phyloP scores from a whole-genome alignment of 2,113 vertebrate genomes.

The Phrynosoma blainvillii region DNA sequence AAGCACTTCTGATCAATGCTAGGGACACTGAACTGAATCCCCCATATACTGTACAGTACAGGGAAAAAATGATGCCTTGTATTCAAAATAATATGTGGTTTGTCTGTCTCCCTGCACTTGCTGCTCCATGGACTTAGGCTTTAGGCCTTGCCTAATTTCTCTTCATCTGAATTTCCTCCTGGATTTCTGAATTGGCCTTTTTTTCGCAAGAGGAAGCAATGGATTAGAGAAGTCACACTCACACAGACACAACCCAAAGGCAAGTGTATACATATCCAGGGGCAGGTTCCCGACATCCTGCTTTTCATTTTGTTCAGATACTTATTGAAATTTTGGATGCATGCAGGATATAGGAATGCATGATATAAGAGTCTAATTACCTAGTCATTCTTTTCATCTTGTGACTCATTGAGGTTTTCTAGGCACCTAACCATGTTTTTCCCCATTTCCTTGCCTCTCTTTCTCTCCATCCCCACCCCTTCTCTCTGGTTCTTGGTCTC shows the following conservation, averaged over 20 bases:
- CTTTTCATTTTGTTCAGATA: background rate
- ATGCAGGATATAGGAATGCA: conserved; percentile 48
- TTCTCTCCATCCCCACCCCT: conserved; percentile 17
- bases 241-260: background rate
- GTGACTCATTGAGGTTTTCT: conserved; percentile 71
- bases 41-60: no score
- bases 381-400: conserved; percentile 61
- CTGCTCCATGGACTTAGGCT: background rate
- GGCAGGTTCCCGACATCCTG: background rate
- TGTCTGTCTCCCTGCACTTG: no score
- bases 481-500: conserved; percentile 22
- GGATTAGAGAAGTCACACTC: background rate
- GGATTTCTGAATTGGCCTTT: background rate
- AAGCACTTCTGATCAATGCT: no score
- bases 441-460: background rate
- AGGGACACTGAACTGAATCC: no score
- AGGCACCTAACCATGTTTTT: conserved; percentile 63
- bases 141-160: background rate
- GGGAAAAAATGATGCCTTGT: no score
- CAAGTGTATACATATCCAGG: no score
- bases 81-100: no score
- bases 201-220: background rate
- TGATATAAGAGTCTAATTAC: conserved; percentile 60
- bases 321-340: conserved; percentile 48
- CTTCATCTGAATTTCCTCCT: background rate